Evolutionary conservation across 2,113 vertebrate genomes (phyloP).

Genomic region (Actinemys pallida): DNA sequence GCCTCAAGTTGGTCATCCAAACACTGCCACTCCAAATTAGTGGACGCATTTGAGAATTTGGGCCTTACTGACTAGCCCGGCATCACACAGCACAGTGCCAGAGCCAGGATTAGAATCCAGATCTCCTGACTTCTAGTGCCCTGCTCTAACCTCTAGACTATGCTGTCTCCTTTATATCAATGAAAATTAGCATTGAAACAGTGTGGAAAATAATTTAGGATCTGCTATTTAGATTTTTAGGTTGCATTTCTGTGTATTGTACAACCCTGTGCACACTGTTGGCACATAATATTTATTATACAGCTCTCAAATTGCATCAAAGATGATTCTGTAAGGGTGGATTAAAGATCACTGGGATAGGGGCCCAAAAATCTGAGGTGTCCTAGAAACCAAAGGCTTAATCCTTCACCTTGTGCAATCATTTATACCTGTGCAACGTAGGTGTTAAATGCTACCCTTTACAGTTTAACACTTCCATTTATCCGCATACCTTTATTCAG

Average conservation of each 20-base stretch:
- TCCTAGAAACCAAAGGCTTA: neutral
- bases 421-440: neutral
- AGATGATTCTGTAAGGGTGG: neutral
- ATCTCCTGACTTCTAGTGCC: neutral
- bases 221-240: neutral
- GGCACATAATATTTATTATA: neutral
- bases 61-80: neutral
- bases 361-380: neutral
- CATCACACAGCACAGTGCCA: neutral
- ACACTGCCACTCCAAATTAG: accelerated
- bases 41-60: neutral
- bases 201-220: neutral
- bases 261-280: neutral
- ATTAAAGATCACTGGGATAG: neutral
- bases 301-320: neutral
- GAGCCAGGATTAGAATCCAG: accelerated
- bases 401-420: neutral
- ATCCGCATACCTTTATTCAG: neutral
- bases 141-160: neutral
- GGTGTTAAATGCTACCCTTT: neutral
- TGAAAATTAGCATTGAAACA: neutral
- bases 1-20: neutral
- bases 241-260: neutral
- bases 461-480: neutral
- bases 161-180: neutral